Evolutionary conservation across 1,140 invertebrate species (phyloP).

Genomic region (Mizuhopecten yessoensis): DNA sequence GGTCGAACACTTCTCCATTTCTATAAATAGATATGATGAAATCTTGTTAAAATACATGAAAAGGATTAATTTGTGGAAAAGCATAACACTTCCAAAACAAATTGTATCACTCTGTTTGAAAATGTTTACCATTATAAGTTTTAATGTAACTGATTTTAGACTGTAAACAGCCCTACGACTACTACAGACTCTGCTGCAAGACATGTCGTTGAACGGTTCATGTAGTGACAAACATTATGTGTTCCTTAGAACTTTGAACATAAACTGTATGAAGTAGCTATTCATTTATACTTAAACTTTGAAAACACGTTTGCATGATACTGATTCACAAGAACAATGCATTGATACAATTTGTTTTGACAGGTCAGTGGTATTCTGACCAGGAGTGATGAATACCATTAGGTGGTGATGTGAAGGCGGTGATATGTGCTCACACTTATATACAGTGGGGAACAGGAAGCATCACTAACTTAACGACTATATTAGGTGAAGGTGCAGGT

Average conservation of each 20-base stretch:
- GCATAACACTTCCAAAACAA: background rate
- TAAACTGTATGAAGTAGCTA: background rate
- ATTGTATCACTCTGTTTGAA: slow-evolving; percentile 15
- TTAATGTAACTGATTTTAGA: background rate
- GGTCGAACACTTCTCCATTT: slow-evolving; percentile 85
- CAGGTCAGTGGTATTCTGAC: background rate
- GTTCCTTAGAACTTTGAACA: background rate
- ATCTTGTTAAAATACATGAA: background rate
- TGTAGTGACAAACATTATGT: background rate
- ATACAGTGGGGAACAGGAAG: background rate
- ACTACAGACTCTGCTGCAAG: background rate
- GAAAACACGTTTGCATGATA: too few species aligned
- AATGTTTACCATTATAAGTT: too few species aligned
- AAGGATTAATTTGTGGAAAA: background rate
- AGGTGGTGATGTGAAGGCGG: background rate
- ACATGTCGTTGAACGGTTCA: too few species aligned
- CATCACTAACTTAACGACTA: background rate
- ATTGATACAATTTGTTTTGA: slow-evolving; percentile 3
- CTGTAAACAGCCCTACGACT: background rate
- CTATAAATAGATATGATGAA: slow-evolving; percentile 66
- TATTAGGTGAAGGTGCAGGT: background rate
- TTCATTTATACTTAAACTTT: too few species aligned
- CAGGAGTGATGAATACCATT: background rate
- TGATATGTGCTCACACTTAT: background rate
- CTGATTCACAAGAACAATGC: background rate